Evolutionary conservation across 2,797 vertebrate species (phyloP).

Genomic region (Centroberyx gerrardi): DNA sequence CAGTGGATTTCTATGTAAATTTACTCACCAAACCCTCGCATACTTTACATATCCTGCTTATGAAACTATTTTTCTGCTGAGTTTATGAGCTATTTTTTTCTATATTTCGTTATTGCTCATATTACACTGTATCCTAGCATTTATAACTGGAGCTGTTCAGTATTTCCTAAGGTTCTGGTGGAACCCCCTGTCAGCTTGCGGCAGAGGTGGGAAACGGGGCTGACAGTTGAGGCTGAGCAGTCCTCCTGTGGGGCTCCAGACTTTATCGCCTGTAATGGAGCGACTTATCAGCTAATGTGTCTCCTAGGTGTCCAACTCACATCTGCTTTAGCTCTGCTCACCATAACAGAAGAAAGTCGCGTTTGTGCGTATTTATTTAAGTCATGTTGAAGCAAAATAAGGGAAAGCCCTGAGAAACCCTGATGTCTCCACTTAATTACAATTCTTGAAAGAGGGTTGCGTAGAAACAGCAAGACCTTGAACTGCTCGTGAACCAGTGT

Average conservation of each 20-base stretch:
- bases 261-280: conserved; percentile 49
- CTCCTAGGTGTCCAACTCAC: conserved; percentile 33
- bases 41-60: conserved; percentile 12
- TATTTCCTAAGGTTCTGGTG: conserved; percentile 42
- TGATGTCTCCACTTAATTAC: conserved; percentile 17
- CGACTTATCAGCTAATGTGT: conserved; percentile 47
- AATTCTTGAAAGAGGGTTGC: conserved; percentile 1
- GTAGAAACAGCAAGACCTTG: conserved; percentile 58
- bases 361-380: conserved; percentile 28
- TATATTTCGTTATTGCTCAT: background rate
- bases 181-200: conserved; percentile 37
- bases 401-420: conserved; percentile 13
- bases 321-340: conserved; percentile 46
- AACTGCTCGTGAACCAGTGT: conserved; percentile 55
- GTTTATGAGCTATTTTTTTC: conserved; percentile 27
- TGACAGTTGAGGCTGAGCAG: conserved; percentile 66
- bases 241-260: conserved; percentile 33
- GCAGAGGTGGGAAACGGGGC: conserved; percentile 35
- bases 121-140: background rate
- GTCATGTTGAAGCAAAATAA: conserved; percentile 10
- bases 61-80: background rate
- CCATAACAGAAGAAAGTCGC: conserved; percentile 32
- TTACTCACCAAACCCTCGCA: background rate
- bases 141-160: conserved; percentile 18
- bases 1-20: background rate